Percentiles rank a stretch among this genome's conserved stretches.
Evolutionary conservation across 2,888 invertebrate genomes (phyloP).

Genomic region (Hybos culiciformis): DNA sequence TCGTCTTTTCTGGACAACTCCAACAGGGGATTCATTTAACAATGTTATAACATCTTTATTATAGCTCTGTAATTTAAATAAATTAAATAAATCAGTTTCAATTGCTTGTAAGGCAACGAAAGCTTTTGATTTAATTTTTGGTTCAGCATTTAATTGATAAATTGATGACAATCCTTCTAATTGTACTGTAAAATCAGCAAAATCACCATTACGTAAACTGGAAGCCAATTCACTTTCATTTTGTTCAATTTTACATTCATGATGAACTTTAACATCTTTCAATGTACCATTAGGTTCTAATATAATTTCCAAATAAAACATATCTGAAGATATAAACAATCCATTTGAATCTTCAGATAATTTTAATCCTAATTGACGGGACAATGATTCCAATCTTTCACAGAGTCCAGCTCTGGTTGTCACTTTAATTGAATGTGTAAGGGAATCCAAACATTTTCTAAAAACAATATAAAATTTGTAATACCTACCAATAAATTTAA

Average conservation of each 20-base stretch:
- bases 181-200: constrained; percentile 82
- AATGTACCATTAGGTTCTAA: constrained; percentile 72
- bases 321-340: constrained; percentile 85
- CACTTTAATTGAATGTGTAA: constrained; percentile 89
- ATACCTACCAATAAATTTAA: too few species aligned
- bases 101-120: constrained; percentile 83
- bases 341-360: constrained; percentile 74
- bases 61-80: constrained; percentile 64
- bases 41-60: constrained; percentile 51
- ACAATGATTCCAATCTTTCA: constrained; percentile 80
- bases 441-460: constrained; percentile 79
- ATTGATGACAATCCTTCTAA: constrained; percentile 83
- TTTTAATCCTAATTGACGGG: constrained; percentile 79
- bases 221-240: constrained; percentile 79
- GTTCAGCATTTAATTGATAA: constrained; percentile 88
- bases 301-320: constrained; percentile 89
- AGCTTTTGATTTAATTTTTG: constrained; percentile 87
- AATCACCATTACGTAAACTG: constrained; percentile 72
- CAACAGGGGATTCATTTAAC: constrained; percentile 80
- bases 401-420: constrained; percentile 82
- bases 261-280: constrained; percentile 81
- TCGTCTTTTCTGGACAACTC: constrained; percentile 64
- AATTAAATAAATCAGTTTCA: constrained; percentile 72
- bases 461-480: too few species aligned
- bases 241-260: constrained; percentile 71